phyloP scores from a whole-genome alignment of 2,113 vertebrate genomes.

The Heterocephalus glaber region DNA sequence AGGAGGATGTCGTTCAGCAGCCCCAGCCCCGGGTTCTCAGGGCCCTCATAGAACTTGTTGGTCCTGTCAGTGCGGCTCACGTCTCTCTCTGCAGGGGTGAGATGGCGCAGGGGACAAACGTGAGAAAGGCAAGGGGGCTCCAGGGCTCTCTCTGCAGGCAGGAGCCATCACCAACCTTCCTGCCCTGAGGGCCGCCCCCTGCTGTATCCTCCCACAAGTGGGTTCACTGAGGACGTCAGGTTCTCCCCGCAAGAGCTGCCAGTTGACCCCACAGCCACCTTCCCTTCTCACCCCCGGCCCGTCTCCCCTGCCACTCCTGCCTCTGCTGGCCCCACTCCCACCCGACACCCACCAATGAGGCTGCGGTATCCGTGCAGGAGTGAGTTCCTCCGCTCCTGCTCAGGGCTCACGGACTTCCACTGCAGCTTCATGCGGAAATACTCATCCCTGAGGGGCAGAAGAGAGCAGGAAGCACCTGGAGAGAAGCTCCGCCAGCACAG shows the following conservation, averaged over 20 bases:
- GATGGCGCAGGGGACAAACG: rapidly evolving
- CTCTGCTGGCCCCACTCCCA: rapidly evolving
- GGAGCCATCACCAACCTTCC: background rate
- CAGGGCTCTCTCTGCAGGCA: rapidly evolving
- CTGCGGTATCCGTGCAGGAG: constrained; percentile 92
- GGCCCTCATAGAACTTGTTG: constrained; percentile 94
- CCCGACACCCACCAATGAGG: constrained; percentile 86
- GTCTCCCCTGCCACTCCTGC: rapidly evolving
- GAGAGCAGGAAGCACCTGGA: too few species aligned
- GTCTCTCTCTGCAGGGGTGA: constrained; percentile 85
- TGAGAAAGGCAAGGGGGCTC: background rate
- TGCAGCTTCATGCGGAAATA: constrained; percentile 97
- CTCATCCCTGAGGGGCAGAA: constrained; percentile 86
- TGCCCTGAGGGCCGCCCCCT: rapidly evolving
- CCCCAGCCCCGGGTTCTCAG: constrained; percentile 90
- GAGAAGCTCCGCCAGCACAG: background rate
- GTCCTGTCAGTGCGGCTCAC: constrained; percentile 93
- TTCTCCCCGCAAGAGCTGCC: background rate
- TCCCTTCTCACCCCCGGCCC: background rate
- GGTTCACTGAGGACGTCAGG: background rate
- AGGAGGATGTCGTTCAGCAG: constrained; percentile 93
- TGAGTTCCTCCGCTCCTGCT: constrained; percentile 94
- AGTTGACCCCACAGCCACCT: background rate
- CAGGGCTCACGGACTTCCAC: constrained; percentile 94
- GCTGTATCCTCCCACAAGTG: rapidly evolving